These are phyloP conservation scores for Artemisiospiza belli DNA, from an alignment of 2,113 vertebrate genomes.

Conservation along the genomic window DNA sequence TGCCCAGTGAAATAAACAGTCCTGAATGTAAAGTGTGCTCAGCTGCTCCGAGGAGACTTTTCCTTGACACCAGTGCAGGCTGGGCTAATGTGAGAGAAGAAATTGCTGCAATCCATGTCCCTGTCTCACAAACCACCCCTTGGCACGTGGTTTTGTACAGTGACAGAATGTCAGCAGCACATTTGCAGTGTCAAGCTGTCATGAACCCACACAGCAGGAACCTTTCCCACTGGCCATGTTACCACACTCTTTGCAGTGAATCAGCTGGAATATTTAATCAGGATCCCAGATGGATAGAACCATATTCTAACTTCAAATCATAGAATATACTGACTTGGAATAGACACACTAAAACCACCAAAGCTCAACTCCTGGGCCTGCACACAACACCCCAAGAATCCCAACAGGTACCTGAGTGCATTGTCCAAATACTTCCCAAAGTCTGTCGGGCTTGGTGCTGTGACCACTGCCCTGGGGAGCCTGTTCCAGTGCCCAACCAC, in stretches of 20 bases:
- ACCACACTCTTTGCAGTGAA: background rate
- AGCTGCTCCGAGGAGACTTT: background rate
- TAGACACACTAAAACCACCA: background rate
- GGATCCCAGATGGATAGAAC: background rate
- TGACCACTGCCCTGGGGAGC: background rate
- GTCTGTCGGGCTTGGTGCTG: background rate
- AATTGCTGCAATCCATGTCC: background rate
- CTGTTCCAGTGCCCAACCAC: background rate
- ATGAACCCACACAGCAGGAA: background rate
- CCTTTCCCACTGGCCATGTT: background rate
- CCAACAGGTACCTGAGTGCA: fast-evolving
- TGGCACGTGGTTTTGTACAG: background rate
- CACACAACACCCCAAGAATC: background rate
- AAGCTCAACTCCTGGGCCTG: background rate
- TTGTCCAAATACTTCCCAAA: background rate
- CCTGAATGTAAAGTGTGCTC: constrained; percentile 11
- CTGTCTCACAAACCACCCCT: background rate
- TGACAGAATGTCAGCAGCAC: background rate
- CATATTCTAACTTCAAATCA: background rate
- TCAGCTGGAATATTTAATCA: background rate
- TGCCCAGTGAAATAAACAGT: constrained; percentile 14
- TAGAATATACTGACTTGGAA: background rate
- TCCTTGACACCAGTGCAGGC: background rate
- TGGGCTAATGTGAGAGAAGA: background rate
- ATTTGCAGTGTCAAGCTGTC: background rate